Percentiles rank a stretch among this genome's conserved stretches.
Conservation (phyloP, 2,797 vertebrate species). For the Leucoraja ocellata region DNA sequence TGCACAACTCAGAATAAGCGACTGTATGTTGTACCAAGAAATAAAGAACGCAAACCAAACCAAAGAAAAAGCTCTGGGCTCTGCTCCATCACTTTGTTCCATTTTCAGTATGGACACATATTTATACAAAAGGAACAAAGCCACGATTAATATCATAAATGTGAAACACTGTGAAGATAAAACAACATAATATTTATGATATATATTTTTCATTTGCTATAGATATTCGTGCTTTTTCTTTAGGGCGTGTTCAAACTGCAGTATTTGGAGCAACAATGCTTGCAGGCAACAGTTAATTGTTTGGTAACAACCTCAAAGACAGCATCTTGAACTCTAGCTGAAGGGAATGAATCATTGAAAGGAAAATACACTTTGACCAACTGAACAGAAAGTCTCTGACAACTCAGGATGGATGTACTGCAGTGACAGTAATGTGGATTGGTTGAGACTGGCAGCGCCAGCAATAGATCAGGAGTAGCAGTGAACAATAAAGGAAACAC, state of each 20-base stretch:
- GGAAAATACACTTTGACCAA: constrained; percentile 13
- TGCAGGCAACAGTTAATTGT: constrained; percentile 16
- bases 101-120: too few species aligned
- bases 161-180: too few species aligned
- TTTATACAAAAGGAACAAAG: too few species aligned
- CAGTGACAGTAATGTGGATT: neutral
- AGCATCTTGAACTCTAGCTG: constrained; percentile 16
- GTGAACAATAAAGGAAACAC: neutral
- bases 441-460: neutral
- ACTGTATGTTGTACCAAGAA: too few species aligned
- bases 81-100: too few species aligned
- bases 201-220: neutral
- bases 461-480: neutral
- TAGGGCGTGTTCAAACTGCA: neutral
- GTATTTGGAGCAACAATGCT: neutral
- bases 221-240: neutral
- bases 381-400: neutral
- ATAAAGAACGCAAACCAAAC: too few species aligned
- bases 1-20: too few species aligned
- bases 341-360: constrained; percentile 7
- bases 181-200: too few species aligned
- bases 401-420: neutral
- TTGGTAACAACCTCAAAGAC: constrained; percentile 13
- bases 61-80: too few species aligned
- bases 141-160: too few species aligned